Evolutionary conservation across 2,888 invertebrate genomes (phyloP), one percentile per base, ranked within the genome.

Genomic region (Morinoia aosen): DNA sequence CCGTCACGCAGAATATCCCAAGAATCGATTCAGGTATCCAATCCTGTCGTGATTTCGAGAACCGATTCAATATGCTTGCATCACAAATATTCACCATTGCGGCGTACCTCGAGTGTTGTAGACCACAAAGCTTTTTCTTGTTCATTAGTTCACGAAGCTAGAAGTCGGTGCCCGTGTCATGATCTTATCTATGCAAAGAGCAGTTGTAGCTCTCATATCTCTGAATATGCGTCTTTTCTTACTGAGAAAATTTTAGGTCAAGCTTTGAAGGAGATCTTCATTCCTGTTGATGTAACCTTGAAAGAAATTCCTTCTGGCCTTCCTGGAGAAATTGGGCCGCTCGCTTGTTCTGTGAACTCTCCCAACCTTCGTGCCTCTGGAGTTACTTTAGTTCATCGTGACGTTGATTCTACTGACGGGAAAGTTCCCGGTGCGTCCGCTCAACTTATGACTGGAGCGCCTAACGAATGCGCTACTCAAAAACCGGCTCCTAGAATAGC

Each of bases 161-260:
- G 8, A 16, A 76, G 25, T 76, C 25, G 76, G 76, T 33, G 25
- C 76, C 76, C 76, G 0, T 33, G 76, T 19, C n/a, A 90, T 90
- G 93, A 57, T 57, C 25, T 7, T 57, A 33, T 57, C 93, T 93
- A 93, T 93, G 93, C 93, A 93, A 93, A 57, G 93, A 93, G 93
- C 56, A 57, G 58, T 19, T 25, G 56, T 11, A 25, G 57, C 93
- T 93, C 57, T 57, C 93, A 93, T 93, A 93, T 93, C 93, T 57
- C 25, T 93, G n/a, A 57, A 48, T 93, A 93, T 93, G 93, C 93
- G 57, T 93, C 93, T 57, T 33, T 57, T 33, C 57, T 93, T 33
- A 19, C 93, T 56, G 93, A 56, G 1, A 57, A 39, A 57, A 56
- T 93, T 56, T 10, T 93, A 12, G n/a, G 48, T 12, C 93, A 93